Base-by-base conservation (phyloP, 2,888 invertebrate genomes). In the Caenorhabditis sp. region DNA sequence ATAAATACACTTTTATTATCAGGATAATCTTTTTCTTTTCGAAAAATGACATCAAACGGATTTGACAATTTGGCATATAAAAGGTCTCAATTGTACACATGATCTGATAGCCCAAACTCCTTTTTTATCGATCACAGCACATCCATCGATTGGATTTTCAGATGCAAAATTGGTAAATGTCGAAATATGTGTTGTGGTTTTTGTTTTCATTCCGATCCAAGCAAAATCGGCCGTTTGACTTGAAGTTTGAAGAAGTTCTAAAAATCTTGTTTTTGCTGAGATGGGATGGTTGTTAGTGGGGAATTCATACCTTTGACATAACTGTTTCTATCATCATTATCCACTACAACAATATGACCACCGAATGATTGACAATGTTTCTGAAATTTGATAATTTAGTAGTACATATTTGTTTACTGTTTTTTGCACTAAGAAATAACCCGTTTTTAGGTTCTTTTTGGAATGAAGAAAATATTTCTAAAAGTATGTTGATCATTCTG, bases 181-280 rank as follows among this genome's bases (percentile, higher is more conserved):
- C 0, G 67, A 59, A 1, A 65, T 50, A 26, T 73, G 67, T 14
- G 73, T 68, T n/a, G 77, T 67, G 1, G 77, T 73, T 36, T 77
- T 80, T 25, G 81, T 82, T 58, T 80, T 83, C 77, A 83, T 76
- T 43, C 83, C 83, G 61, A 83, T 82, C 83, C 83, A 83, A 12
- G 71, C 78, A 50, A 71, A 76, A 31, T 80, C 77, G 10, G 73
- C 25, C 1, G 76, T 76, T 17, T 61, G 67, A 43, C 67, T 76
- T 20, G 67, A 61, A 17, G 43, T 17, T 63, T 71, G 12, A 80
- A 60, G 26, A 76, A 61, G 23, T 56, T 62, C 27, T 36, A 0
- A 23, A 31, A 3, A 49, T 26, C 5, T 31, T 2, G 53, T 56
- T 17, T 36, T 17, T 17, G 17, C 1, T 17, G 20, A 8, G n/a